phyloP scores from a whole-genome alignment of 2,113 vertebrate species.

The Hippocampus guttulatus region DNA sequence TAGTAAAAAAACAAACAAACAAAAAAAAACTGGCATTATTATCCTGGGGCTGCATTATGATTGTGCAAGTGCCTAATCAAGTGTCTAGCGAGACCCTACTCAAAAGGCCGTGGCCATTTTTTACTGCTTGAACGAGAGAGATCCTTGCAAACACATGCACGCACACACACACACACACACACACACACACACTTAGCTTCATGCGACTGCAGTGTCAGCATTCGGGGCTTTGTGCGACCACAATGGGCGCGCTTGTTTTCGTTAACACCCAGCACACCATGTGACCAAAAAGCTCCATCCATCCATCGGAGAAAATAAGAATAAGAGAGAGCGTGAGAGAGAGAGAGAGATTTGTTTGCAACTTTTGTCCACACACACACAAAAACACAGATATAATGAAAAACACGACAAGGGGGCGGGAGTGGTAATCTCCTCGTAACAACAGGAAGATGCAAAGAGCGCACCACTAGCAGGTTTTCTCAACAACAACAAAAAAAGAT shows the following conservation, averaged over 20 bases:
- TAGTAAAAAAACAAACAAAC: constrained; percentile 26
- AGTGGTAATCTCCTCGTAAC: constrained; percentile 21
- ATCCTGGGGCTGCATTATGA: too few relatives aligned
- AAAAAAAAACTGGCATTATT: too few relatives aligned
- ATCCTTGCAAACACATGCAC: constrained; percentile 22
- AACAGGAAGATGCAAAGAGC: constrained; percentile 77
- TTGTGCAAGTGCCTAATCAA: too few relatives aligned
- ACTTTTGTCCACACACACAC: constrained; percentile 10
- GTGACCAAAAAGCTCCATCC: constrained; percentile 66
- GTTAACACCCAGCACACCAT: constrained; percentile 70
- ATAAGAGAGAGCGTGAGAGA: constrained; percentile 27
- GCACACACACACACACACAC: constrained; percentile 14
- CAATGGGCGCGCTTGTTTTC: constrained; percentile 77
- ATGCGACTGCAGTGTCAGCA: constrained; percentile 75
- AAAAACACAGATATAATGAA: constrained; percentile 15
- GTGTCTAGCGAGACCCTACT: too few relatives aligned
- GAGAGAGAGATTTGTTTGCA: constrained; percentile 37
- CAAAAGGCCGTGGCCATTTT: too few relatives aligned
- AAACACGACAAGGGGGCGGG: background rate
- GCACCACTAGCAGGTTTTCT: background rate
- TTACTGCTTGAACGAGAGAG: too few relatives aligned
- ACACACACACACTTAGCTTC: constrained; percentile 46
- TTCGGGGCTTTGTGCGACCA: constrained; percentile 70
- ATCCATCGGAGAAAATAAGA: constrained; percentile 46
- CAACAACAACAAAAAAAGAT: constrained; percentile 12